phyloP scores from a whole-genome alignment of 2,888 invertebrate species.

The Villa cingulata region DNA sequence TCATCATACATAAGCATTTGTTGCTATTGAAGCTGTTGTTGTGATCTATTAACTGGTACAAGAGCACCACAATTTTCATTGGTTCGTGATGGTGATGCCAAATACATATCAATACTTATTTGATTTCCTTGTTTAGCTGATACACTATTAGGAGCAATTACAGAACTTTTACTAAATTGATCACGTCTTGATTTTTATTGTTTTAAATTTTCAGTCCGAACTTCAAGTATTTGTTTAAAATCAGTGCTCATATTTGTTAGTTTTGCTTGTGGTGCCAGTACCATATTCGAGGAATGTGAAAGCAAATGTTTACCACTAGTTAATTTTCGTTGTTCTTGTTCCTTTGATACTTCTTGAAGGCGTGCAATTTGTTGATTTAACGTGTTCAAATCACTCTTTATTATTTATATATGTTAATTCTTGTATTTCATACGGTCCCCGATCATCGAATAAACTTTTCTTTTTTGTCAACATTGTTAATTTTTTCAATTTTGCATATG shows the following conservation, averaged over 20 bases:
- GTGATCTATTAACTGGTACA: slow-evolving; percentile 18
- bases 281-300: slow-evolving; percentile 86
- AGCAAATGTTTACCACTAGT: slow-evolving; percentile 63
- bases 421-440: slow-evolving; percentile 86
- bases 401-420: slow-evolving; percentile 94
- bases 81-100: slow-evolving; percentile 22
- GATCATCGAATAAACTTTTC: slow-evolving; percentile 92
- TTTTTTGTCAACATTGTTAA: slow-evolving; percentile 92
- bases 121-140: slow-evolving; percentile 43
- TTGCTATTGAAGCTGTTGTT: slow-evolving; percentile 37
- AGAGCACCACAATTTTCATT: slow-evolving; percentile 17
- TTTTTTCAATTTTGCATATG: slow-evolving; percentile 94
- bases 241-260: slow-evolving; percentile 94
- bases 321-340: slow-evolving; percentile 52
- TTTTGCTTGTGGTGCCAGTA: slow-evolving; percentile 82
- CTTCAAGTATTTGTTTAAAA: slow-evolving; percentile 95
- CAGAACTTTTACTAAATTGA: slow-evolving; percentile 53
- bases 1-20: slow-evolving; percentile 70
- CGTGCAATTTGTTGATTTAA: slow-evolving; percentile 95
- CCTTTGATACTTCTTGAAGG: slow-evolving; percentile 66
- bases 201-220: slow-evolving; percentile 92
- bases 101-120: slow-evolving; percentile 77
- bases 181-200: slow-evolving; percentile 88
- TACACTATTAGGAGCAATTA: slow-evolving; percentile 38
- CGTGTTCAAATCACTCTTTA: slow-evolving; percentile 89